A percentile compares a stretch with the other conserved stretches of the same genome.
phyloP scores from a whole-genome alignment of 2,888 invertebrate genomes.

The Synergus laeviventris region DNA sequence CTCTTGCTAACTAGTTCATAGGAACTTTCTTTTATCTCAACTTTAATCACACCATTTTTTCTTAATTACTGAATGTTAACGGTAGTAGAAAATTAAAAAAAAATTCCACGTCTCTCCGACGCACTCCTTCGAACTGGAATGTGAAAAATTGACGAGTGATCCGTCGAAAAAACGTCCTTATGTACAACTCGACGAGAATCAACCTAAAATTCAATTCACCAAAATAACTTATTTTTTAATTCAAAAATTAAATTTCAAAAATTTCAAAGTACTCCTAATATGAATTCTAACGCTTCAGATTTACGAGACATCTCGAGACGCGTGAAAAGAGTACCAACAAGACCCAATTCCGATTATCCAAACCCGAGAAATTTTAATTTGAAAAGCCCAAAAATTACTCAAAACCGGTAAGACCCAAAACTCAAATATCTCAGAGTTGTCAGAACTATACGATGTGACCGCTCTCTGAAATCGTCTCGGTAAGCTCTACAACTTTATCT shows the following conservation, averaged over 20 bases:
- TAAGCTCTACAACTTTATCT: background rate
- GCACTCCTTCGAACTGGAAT: constrained; percentile 23
- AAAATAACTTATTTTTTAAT: background rate
- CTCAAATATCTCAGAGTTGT: background rate
- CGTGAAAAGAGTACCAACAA: background rate
- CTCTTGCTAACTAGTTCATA: background rate
- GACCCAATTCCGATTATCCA: background rate
- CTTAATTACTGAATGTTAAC: constrained; percentile 17
- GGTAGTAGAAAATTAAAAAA: constrained; percentile 29
- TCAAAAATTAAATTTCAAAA: background rate
- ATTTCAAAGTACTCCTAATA: background rate
- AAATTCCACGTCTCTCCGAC: background rate
- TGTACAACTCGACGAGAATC: background rate
- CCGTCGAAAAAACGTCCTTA: background rate
- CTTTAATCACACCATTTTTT: constrained; percentile 22
- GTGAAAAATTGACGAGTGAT: constrained; percentile 2
- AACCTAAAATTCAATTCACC: background rate
- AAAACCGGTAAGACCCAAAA: background rate
- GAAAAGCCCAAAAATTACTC: background rate
- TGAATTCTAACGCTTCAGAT: background rate
- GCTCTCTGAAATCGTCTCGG: background rate
- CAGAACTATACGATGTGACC: background rate
- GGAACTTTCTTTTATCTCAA: constrained; percentile 14
- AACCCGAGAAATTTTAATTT: background rate
- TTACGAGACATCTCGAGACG: background rate